These are phyloP conservation scores for Notechis scutatus DNA, from an alignment of 2,113 vertebrate species.

Conservation along the genomic window DNA sequence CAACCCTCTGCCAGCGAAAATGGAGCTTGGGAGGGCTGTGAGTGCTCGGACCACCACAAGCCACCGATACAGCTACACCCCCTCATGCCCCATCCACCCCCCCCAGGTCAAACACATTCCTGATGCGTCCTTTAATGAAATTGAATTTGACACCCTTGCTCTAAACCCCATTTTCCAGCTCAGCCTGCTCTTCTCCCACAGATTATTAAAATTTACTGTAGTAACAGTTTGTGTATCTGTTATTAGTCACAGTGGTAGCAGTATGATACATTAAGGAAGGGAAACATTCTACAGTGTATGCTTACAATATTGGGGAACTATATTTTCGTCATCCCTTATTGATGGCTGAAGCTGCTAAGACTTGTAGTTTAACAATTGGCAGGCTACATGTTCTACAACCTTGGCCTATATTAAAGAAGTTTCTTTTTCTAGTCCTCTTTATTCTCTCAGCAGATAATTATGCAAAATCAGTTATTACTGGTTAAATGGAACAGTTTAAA, in stretches of 20 bases:
- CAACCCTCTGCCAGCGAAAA: too few relatives aligned
- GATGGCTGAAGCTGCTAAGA: not conserved
- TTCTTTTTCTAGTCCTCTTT: not conserved
- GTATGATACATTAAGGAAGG: not conserved
- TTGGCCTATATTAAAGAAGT: not conserved
- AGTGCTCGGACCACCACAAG: too few relatives aligned
- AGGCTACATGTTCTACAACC: not conserved
- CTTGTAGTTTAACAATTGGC: not conserved
- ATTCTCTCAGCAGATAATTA: not conserved
- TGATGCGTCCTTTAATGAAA: too few relatives aligned
- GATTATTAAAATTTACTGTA: not conserved
- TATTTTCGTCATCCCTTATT: not conserved
- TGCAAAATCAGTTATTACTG: not conserved
- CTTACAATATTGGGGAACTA: not conserved
- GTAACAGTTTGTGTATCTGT: not conserved
- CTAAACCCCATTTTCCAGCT: not conserved
- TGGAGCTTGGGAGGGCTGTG: too few relatives aligned
- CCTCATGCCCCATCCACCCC: too few relatives aligned
- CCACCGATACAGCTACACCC: too few relatives aligned
- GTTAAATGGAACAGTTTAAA: not conserved
- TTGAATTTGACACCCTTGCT: too few relatives aligned
- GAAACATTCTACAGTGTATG: not conserved
- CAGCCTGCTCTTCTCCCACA: not conserved
- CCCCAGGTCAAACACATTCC: too few relatives aligned
- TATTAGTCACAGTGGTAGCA: not conserved